Evolutionary conservation across 2,797 vertebrate species (phyloP).

Genomic region (Benthosema pterotum): DNA sequence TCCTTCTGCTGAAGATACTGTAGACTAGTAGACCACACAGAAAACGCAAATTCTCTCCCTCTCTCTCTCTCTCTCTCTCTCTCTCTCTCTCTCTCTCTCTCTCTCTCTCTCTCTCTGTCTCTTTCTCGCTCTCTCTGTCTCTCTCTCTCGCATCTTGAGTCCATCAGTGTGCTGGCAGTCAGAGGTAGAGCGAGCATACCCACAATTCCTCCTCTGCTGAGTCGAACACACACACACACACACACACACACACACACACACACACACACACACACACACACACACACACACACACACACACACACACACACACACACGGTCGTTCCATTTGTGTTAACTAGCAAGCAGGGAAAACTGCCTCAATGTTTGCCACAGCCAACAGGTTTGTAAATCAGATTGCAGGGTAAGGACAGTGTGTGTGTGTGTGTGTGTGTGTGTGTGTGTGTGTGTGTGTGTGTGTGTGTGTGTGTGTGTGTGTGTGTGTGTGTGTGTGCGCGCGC

Average conservation of each 20-base stretch:
- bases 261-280: conserved; percentile 19
- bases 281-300: conserved; percentile 1
- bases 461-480: conserved; percentile 1
- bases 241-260: conserved; percentile 27
- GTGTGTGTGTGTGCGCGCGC: too few species aligned
- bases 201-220: conserved; percentile 57
- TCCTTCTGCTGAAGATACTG: too few species aligned
- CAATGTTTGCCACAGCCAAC: conserved; percentile 72
- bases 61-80: neutral
- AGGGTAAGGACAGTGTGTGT: conserved; percentile 12
- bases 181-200: conserved; percentile 61
- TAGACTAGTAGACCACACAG: too few species aligned
- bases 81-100: neutral
- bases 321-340: conserved; percentile 66
- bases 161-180: conserved; percentile 67
- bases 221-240: conserved; percentile 38
- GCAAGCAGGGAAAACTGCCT: conserved; percentile 50
- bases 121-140: conserved; percentile 16
- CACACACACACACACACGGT: conserved; percentile 33
- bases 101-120: conserved; percentile 15
- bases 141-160: conserved; percentile 72
- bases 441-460: conserved; percentile 10
- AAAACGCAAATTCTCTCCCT: too few species aligned
- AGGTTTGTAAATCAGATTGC: conserved; percentile 56
- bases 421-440: neutral